These are phyloP conservation scores for Ochotona curzoniae DNA, from an alignment of 2,113 vertebrate species.

Conservation along the genomic window DNA sequence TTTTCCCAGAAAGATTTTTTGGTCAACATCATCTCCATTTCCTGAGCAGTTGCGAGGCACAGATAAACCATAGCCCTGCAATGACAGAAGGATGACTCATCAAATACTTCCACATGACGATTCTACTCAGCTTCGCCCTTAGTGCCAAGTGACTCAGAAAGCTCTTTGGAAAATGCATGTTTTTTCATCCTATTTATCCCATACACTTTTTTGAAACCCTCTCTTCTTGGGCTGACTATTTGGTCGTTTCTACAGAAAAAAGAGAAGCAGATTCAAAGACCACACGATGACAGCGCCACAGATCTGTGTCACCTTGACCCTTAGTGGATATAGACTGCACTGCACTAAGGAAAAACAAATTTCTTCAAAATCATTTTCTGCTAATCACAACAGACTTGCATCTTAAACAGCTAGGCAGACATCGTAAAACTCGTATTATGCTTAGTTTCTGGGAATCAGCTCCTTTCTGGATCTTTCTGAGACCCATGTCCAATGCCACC, in stretches of 20 bases:
- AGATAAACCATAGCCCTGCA: neutral
- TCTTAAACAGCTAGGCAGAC: neutral
- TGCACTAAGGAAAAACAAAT: neutral
- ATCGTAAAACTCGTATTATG: neutral
- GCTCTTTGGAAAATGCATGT: too few species aligned
- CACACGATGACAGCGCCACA: neutral
- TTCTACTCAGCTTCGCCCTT: neutral
- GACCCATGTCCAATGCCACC: neutral
- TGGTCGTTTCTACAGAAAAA: neutral
- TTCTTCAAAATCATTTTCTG: conserved; percentile 48
- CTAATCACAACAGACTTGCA: neutral
- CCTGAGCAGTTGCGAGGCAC: neutral
- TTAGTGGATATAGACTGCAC: neutral
- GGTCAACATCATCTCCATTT: conserved; percentile 28
- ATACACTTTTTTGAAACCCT: too few species aligned
- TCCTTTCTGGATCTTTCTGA: conserved; percentile 34
- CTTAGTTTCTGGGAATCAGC: neutral
- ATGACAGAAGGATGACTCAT: neutral
- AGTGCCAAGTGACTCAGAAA: neutral
- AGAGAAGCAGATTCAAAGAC: neutral
- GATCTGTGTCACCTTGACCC: neutral
- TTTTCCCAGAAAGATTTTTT: neutral
- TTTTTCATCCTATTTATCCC: too few species aligned
- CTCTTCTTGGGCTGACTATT: neutral
- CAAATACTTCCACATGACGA: neutral